Evolutionary conservation across 2,797 vertebrate species (phyloP).

Genomic region (Neostethus bicornis): DNA sequence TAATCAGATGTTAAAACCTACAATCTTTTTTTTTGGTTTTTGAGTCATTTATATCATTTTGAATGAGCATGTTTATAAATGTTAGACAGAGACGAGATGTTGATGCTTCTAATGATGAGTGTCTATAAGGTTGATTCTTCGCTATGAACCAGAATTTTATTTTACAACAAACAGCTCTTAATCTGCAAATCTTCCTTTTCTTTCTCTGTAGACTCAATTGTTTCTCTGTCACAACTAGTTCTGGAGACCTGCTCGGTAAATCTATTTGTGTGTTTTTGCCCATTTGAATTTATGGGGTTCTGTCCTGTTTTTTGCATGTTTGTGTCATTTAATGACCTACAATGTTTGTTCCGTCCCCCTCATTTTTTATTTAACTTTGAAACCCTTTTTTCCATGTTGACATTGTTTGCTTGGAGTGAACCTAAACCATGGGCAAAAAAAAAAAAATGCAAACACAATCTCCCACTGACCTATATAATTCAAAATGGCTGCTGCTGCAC

Average conservation of each 20-base stretch:
- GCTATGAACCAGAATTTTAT: conserved; percentile 34
- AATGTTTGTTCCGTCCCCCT: neutral
- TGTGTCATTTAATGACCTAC: conserved; percentile 48
- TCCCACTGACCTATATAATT: conserved; percentile 80
- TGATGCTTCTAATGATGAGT: conserved; percentile 21
- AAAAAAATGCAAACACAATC: conserved; percentile 64
- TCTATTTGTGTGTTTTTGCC: conserved; percentile 32
- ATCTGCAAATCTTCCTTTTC: conserved; percentile 34
- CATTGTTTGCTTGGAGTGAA: conserved; percentile 30
- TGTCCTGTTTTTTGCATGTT: conserved; percentile 13
- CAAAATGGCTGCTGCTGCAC: conserved; percentile 74
- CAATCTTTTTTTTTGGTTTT: conserved; percentile 33
- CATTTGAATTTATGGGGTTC: too few relatives aligned
- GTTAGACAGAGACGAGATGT: conserved; percentile 32
- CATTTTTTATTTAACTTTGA: neutral
- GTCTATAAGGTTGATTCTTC: conserved; percentile 37
- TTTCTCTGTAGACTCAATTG: conserved; percentile 80
- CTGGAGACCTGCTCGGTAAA: conserved; percentile 83
- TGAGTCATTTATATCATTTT: conserved; percentile 63
- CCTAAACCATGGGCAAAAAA: conserved; percentile 27
- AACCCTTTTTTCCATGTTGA: conserved; percentile 9
- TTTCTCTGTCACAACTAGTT: conserved; percentile 83
- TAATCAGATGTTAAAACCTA: conserved; percentile 23
- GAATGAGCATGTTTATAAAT: conserved; percentile 62
- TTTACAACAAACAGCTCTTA: conserved; percentile 35